Evolutionary conservation across 2,797 vertebrate genomes (phyloP).

Genomic region (Chanos chanos): DNA sequence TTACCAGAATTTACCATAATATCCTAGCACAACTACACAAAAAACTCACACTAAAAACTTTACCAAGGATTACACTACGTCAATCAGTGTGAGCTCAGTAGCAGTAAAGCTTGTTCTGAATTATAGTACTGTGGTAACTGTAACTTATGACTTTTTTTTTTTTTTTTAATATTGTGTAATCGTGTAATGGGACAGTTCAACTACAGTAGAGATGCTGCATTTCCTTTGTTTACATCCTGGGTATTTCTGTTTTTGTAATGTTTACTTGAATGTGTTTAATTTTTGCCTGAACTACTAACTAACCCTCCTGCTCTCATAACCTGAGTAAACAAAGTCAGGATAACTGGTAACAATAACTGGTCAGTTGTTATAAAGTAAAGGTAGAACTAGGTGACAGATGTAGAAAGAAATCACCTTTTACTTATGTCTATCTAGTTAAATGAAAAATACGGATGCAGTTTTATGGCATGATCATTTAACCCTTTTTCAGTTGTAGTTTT

Average conservation of each 20-base stretch:
- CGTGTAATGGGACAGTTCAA: too few relatives aligned
- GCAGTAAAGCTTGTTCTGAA: not conserved
- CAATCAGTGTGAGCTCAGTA: not conserved
- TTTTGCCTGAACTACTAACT: too few relatives aligned
- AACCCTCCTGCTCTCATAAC: too few relatives aligned
- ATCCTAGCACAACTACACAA: slow-evolving; percentile 22
- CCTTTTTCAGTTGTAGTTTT: slow-evolving; percentile 18
- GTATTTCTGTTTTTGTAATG: slow-evolving; percentile 54
- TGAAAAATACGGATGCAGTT: slow-evolving; percentile 18
- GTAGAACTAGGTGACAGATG: too few relatives aligned
- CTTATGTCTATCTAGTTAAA: slow-evolving; percentile 43
- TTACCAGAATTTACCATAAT: not conserved
- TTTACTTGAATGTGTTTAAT: slow-evolving; percentile 85
- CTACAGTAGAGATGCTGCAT: too few relatives aligned
- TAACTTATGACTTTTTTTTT: not conserved
- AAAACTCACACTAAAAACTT: not conserved
- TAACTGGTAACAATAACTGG: too few relatives aligned
- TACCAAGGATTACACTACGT: not conserved
- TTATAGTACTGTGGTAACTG: slow-evolving; percentile 12
- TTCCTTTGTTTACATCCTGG: too few relatives aligned
- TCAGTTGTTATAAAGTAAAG: too few relatives aligned
- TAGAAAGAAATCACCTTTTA: slow-evolving; percentile 55
- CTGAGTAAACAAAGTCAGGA: too few relatives aligned
- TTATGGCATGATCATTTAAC: slow-evolving; percentile 46
- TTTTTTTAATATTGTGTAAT: slow-evolving; percentile 9